Evolutionary conservation across 2,888 invertebrate genomes (phyloP), one percentile per base, ranked within the genome.

Genomic region (Orthosia gracilis): DNA sequence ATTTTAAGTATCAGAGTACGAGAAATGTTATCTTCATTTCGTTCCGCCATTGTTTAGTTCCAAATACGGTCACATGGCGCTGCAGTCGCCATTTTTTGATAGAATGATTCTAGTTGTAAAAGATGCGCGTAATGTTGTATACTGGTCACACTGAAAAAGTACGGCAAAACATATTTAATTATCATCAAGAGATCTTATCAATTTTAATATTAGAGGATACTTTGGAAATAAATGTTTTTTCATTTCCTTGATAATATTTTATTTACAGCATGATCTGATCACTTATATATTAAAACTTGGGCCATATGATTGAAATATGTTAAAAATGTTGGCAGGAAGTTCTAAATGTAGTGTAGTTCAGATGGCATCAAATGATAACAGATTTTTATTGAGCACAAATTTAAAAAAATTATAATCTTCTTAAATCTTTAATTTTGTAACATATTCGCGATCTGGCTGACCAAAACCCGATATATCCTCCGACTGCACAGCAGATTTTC

Each of bases 161-260:
- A 3, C 1, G 11, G 11, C 18, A 18, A 66, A 11, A 12, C 18
- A 31, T 47, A 18, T 45, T 23, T n/a, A 18, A 55, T 23, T n/a
- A 45, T 26, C 17, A 45, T 26, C 7, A 9, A 50, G 21, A 21
- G 11, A 72, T 72, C 15, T 21, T 50, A 72, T 73, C 73, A 26
- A 9, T 17, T 17, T 7, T 26, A 11, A 40, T n/a, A 68, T 47
- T 13, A 21, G 13, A 18, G 12, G 15, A 1, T 26, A 67, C 21
- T n/a, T 23, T 4, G 40, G 2, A 49, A 47, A 26, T 50, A 73
- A 52, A 73, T 59, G 50, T 18, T 23, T 59, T n/a, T 45, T 21
- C 21, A 59, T 59, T 74, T 4, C 18, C 21, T 73, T 40, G 15
- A 58, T 17, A 73, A 13, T 47, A 50, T 40, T 40, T 40, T 40